Evolutionary conservation across 2,113 vertebrate genomes (phyloP).

Genomic region (Notiomystis cincta): DNA sequence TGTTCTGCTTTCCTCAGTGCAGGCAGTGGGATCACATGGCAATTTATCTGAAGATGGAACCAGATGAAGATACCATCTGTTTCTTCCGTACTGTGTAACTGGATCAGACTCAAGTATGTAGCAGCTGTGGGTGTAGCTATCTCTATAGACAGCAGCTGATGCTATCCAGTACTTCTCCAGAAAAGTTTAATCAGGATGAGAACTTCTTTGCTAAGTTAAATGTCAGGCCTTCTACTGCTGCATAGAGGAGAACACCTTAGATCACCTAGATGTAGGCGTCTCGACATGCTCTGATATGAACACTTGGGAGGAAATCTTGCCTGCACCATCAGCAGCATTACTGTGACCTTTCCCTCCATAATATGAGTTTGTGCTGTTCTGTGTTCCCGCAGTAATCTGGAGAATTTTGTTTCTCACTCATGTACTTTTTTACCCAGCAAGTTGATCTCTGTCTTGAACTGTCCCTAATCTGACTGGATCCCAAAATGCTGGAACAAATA

Average conservation of each 20-base stretch:
- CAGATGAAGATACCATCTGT: slow-evolving; percentile 51
- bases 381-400: background rate
- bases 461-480: background rate
- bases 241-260: background rate
- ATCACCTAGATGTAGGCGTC: background rate
- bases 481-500: background rate
- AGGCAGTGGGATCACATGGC: background rate
- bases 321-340: background rate
- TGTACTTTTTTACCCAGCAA: background rate
- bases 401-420: background rate
- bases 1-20: background rate
- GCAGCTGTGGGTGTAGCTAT: background rate
- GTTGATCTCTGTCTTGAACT: background rate
- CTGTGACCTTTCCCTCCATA: background rate
- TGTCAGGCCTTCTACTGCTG: background rate
- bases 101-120: slow-evolving; percentile 39
- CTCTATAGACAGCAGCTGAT: slow-evolving; percentile 2
- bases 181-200: background rate
- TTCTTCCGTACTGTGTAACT: slow-evolving; percentile 26
- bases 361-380: background rate
- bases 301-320: background rate
- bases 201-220: background rate
- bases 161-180: background rate
- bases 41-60: slow-evolving; percentile 9
- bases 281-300: background rate